Conservation (phyloP, 2,797 vertebrate genomes). For the Chanos chanos region DNA sequence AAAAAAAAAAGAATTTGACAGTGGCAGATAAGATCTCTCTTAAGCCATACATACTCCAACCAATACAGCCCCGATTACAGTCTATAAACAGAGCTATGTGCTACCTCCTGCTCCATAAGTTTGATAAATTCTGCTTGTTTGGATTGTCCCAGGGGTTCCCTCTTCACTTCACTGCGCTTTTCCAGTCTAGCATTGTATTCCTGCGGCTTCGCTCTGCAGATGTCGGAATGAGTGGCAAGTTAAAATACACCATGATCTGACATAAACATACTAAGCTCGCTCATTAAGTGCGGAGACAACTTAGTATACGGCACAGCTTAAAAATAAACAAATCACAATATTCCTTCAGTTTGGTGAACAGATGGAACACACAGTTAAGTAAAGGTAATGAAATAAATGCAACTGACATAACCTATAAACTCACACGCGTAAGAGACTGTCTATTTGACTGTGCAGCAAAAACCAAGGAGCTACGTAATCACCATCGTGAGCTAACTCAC, state of each 20-base stretch:
- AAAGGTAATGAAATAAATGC: not conserved
- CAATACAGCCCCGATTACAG: not conserved
- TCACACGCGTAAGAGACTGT: not conserved
- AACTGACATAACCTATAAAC: no score
- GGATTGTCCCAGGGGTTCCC: slow-evolving; percentile 78
- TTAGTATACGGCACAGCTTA: no score
- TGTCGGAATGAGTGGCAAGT: no score
- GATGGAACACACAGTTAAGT: no score
- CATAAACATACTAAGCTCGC: no score
- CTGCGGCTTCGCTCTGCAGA: slow-evolving; percentile 76
- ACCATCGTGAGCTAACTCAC: slow-evolving; percentile 58
- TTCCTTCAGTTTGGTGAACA: no score
- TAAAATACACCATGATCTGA: no score
- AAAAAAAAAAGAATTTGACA: no score
- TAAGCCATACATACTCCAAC: not conserved
- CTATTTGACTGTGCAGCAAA: not conserved
- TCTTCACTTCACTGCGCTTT: slow-evolving; percentile 70
- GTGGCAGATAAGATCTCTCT: no score
- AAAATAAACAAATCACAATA: not conserved
- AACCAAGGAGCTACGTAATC: not conserved
- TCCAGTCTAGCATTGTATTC: slow-evolving; percentile 80
- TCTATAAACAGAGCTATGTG: not conserved
- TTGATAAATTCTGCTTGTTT: slow-evolving; percentile 83
- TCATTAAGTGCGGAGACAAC: no score
- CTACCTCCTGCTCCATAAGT: slow-evolving; percentile 84